Conservation (phyloP, 2,888 invertebrate genomes). For the Cerceris rybyensis region DNA sequence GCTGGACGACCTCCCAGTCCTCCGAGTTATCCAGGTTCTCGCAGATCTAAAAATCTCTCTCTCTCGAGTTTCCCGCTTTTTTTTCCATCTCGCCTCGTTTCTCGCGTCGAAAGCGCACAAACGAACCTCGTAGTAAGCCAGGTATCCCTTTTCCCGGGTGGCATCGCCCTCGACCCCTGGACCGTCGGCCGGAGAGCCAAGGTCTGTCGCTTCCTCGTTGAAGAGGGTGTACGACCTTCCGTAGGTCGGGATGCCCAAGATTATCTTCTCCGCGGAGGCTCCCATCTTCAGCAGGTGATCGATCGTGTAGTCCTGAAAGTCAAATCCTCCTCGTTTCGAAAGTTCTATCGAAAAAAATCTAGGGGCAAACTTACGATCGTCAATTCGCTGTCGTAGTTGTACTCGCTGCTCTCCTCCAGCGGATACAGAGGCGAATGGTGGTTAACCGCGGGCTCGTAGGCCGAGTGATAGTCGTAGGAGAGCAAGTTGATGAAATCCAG, state of each 20-base stretch:
- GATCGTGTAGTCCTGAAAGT: conserved; percentile 90
- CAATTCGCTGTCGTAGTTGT: conserved; percentile 93
- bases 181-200: conserved; percentile 95
- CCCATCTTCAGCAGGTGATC: conserved; percentile 91
- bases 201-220: conserved; percentile 91
- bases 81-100: not conserved
- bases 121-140: conserved; percentile 94
- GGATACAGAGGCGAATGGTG: conserved; percentile 95
- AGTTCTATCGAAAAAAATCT: not conserved
- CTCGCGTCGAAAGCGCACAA: not conserved
- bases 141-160: conserved; percentile 95
- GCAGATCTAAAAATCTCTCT: conserved; percentile 85
- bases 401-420: conserved; percentile 91
- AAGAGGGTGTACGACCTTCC: conserved; percentile 95
- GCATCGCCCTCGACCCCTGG: conserved; percentile 96
- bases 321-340: not conserved
- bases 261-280: conserved; percentile 90
- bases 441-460: conserved; percentile 94
- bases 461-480: conserved; percentile 96
- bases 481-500: conserved; percentile 96
- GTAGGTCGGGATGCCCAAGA: conserved; percentile 94
- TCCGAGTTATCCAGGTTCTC: conserved; percentile 89
- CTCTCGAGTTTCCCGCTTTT: not conserved
- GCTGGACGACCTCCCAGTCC: conserved; percentile 92
- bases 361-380: conserved; percentile 90